A percentile compares a stretch with the other conserved stretches of the same genome.
These are phyloP conservation scores for Bucco capensis DNA, from an alignment of 2,113 vertebrate genomes.

Conservation along the genomic window DNA sequence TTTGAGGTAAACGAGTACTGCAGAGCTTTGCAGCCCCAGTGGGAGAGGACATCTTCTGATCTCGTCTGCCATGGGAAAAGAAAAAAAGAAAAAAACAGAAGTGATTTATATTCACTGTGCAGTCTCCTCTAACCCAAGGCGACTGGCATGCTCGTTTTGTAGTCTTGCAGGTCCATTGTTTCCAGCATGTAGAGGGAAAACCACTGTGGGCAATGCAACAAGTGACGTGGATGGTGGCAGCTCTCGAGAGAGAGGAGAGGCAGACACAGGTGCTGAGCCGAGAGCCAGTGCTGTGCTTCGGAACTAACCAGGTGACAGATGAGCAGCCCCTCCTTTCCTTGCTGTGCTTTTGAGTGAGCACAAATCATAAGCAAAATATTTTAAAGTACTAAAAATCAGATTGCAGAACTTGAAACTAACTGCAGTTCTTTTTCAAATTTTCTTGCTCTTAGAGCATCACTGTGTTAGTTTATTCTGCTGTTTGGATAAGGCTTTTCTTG, in stretches of 20 bases:
- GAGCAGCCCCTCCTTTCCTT: neutral
- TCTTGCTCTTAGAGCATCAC: neutral
- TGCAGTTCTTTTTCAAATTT: no score
- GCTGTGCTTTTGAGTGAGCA: neutral
- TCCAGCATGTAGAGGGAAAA: neutral
- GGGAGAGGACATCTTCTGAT: neutral
- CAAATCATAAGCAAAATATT: neutral
- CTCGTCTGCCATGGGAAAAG: neutral
- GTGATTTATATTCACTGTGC: neutral
- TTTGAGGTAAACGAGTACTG: neutral
- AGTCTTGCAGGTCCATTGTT: neutral
- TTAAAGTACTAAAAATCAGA: neutral
- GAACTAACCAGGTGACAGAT: neutral
- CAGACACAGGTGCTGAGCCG: neutral
- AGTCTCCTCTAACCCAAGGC: neutral
- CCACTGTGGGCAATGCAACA: neutral
- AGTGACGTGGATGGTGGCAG: neutral
- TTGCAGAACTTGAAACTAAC: neutral
- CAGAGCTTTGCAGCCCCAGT: neutral
- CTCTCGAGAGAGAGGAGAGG: neutral
- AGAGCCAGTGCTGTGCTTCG: neutral
- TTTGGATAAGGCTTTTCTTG: neutral
- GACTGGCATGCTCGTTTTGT: accelerated
- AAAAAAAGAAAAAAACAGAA: neutral
- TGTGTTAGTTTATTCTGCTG: neutral